Evolutionary conservation across 2,797 vertebrate genomes (phyloP), one percentile per base, ranked within the genome.

Genomic region (Enteromius treurensis): DNA sequence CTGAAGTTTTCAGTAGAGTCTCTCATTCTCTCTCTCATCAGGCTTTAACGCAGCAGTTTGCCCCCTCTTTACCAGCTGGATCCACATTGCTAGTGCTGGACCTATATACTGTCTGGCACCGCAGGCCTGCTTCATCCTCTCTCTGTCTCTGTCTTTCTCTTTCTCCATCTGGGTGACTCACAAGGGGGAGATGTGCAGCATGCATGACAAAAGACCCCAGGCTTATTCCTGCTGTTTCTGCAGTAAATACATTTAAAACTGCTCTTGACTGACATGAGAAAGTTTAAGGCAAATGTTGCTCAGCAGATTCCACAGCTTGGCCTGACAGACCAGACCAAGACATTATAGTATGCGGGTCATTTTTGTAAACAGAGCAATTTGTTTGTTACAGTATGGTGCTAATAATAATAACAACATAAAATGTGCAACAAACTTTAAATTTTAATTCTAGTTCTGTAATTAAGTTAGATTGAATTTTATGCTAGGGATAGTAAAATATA

Each of bases 21-120:
- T 92, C 60, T 64, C 60, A 93, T 92, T 17, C 29, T 62, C 13
- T 64, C 92, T 93, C 93, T 76, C 90, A 87, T 91, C 86, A 90
- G 92, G 89, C 91, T 90, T 89, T 92, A 91, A 91, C 91, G 92
- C 92, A 92, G 92, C 92, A 91, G 94, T 95, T 95, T 95, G 94
- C 94, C 94, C 93, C 92, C 93, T 95, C 93, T 90, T 94, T 94
- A 91, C 92, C 92, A 92, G 92, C n/a, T 88, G 94, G 93, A 94
- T 93, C 92, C 92, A 94, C 93, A 93, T 92, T 91, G 85, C 77
- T 82, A 51, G 37, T 83, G 84, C 86, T 86, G 81, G 86, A 85
- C 83, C 81, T 69, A 77, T 87, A 81, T 92, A 86, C 89, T 81
- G 88, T 88, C 90, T 68, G 73, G 87, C 89, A 91, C 91, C 79